These are phyloP conservation scores for Dinoponera quadriceps DNA, from an alignment of 1,140 invertebrate species.

Conservation along the genomic window DNA sequence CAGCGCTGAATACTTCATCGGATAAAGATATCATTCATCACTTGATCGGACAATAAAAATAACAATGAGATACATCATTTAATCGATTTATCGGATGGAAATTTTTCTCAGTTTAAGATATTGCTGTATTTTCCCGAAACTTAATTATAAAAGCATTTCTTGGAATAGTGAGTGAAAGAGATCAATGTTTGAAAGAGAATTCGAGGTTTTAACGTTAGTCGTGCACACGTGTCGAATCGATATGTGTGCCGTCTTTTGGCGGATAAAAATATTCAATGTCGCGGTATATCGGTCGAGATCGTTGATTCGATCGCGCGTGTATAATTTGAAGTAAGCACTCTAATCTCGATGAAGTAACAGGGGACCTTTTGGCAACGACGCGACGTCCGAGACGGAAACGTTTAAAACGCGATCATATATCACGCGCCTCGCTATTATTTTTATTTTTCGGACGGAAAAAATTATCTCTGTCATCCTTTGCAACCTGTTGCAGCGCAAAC, in stretches of 20 bases:
- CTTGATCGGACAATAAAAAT: no score
- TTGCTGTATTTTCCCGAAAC: no score
- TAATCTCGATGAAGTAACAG: conserved; percentile 42
- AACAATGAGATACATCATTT: no score
- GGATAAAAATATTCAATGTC: conserved; percentile 12
- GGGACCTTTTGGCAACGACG: conserved; percentile 14
- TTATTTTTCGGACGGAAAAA: conserved; percentile 56
- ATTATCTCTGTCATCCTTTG: conserved; percentile 58
- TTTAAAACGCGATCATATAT: conserved; percentile 58
- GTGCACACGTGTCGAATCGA: background rate
- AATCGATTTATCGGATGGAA: no score
- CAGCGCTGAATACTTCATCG: no score
- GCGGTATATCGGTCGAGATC: background rate
- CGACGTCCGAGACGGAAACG: conserved; percentile 16
- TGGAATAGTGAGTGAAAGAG: background rate
- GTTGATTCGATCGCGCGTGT: background rate
- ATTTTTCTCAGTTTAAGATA: no score
- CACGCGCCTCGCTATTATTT: conserved; percentile 51
- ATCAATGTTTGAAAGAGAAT: background rate
- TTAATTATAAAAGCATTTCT: no score
- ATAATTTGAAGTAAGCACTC: background rate
- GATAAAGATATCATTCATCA: no score
- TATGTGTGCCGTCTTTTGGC: background rate
- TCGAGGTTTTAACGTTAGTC: no score
- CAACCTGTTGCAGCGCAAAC: conserved; percentile 72